Conservation (phyloP, 2,797 vertebrate species). For the Hydrophis major region DNA sequence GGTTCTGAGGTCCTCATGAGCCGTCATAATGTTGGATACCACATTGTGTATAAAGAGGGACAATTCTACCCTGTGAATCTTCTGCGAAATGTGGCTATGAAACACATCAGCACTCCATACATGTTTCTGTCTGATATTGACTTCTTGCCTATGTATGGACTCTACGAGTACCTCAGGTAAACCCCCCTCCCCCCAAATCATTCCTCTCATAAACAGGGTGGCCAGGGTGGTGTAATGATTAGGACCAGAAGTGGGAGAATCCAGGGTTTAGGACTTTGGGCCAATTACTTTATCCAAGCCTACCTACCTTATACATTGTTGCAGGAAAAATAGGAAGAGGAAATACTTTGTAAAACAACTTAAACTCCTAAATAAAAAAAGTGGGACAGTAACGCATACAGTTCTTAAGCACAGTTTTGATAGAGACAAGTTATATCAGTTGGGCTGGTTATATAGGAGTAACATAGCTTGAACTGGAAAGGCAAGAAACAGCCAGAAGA, state of each 20-base stretch:
- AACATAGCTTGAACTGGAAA: not conserved
- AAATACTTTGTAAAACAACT: not conserved
- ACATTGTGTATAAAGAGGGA: slow-evolving; percentile 98
- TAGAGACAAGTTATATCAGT: not conserved
- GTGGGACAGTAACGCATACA: not conserved
- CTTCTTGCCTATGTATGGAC: slow-evolving; percentile 99
- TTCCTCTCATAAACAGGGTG: not conserved
- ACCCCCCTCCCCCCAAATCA: not conserved
- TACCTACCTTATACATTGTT: not conserved
- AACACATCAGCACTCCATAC: slow-evolving; percentile 93
- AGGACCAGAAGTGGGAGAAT: not conserved
- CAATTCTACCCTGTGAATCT: slow-evolving; percentile 99
- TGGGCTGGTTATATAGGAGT: not conserved
- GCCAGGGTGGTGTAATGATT: not conserved
- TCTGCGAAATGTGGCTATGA: slow-evolving; percentile 94
- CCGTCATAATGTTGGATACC: slow-evolving; percentile 92
- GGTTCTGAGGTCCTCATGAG: slow-evolving; percentile 95
- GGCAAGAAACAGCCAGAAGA: not conserved
- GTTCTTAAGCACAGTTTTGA: not conserved
- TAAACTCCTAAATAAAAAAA: not conserved
- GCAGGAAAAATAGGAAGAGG: not conserved
- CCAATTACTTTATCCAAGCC: not conserved
- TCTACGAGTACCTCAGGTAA: slow-evolving; percentile 98
- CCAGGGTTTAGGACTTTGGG: not conserved
- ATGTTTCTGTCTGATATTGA: slow-evolving; percentile 98